A percentile compares a stretch with the other conserved stretches of the same genome.
phyloP scores from a whole-genome alignment of 2,888 invertebrate species.

The Metellina segmentata region DNA sequence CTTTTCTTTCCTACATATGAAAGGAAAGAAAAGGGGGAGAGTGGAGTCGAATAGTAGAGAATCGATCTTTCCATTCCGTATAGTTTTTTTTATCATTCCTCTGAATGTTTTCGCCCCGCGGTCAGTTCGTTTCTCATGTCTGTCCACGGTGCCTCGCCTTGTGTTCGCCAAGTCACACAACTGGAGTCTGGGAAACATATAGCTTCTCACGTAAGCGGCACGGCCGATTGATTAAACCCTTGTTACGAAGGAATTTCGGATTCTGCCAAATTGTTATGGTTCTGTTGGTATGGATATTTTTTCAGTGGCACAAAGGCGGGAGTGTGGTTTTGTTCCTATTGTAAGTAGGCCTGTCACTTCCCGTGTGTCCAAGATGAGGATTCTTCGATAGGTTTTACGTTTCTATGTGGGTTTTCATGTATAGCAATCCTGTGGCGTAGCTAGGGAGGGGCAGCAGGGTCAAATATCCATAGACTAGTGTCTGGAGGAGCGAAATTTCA shows the following conservation, averaged over 20 bases:
- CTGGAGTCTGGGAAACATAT: background rate
- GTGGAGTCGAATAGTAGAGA: conserved; percentile 25
- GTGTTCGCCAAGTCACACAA: background rate
- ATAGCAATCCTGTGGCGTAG: too few relatives aligned
- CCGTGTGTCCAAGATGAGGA: too few relatives aligned
- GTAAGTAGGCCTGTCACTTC: too few relatives aligned
- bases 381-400: too few relatives aligned
- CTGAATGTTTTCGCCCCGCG: conserved; percentile 34
- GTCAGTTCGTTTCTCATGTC: conserved; percentile 31
- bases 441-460: too few relatives aligned
- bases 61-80: conserved; percentile 58
- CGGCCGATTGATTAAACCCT: background rate
- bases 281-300: too few relatives aligned
- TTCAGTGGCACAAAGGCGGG: too few relatives aligned
- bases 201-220: background rate
- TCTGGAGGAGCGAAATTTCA: too few relatives aligned
- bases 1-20: conserved; percentile 36
- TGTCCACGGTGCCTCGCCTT: background rate
- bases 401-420: too few relatives aligned
- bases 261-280: too few relatives aligned
- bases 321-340: too few relatives aligned
- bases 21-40: conserved; percentile 42
- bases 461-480: too few relatives aligned
- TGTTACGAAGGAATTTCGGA: background rate
- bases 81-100: conserved; percentile 48